Evolutionary conservation across 2,113 vertebrate genomes (phyloP).

Genomic region (Rafetus swinhoei): DNA sequence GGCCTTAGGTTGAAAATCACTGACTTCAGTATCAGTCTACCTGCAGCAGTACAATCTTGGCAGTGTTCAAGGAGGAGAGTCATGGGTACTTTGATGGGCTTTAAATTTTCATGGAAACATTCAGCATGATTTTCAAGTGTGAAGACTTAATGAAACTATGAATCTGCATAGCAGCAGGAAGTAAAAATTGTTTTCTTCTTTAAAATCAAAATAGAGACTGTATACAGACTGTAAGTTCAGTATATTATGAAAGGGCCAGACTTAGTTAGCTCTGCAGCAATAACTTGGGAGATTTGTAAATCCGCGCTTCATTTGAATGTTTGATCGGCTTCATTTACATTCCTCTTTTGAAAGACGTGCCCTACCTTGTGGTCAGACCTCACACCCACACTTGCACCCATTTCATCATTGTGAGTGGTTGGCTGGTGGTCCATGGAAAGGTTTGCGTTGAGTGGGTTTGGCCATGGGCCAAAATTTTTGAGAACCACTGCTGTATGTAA

Average conservation of each 20-base stretch:
- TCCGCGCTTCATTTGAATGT: too few species aligned
- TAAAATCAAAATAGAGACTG: neutral
- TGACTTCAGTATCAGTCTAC: neutral
- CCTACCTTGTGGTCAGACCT: too few species aligned
- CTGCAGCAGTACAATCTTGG: neutral
- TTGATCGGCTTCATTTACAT: too few species aligned
- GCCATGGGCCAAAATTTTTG: too few species aligned
- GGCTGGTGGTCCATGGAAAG: too few species aligned
- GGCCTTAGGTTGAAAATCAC: too few species aligned
- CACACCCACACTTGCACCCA: too few species aligned
- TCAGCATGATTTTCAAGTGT: neutral
- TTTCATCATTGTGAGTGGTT: too few species aligned
- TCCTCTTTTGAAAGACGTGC: neutral
- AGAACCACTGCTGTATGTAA: neutral
- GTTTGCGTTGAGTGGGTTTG: too few species aligned
- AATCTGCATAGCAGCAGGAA: neutral
- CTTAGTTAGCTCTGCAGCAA: neutral
- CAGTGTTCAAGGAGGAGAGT: neutral
- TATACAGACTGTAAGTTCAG: neutral
- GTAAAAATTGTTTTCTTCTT: neutral
- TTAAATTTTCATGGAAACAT: neutral
- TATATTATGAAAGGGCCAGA: neutral
- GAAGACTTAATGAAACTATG: neutral
- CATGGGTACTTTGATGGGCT: neutral
- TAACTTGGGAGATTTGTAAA: neutral